Conservation (phyloP, 1,140 invertebrate species). For the Drosophila lini region DNA sequence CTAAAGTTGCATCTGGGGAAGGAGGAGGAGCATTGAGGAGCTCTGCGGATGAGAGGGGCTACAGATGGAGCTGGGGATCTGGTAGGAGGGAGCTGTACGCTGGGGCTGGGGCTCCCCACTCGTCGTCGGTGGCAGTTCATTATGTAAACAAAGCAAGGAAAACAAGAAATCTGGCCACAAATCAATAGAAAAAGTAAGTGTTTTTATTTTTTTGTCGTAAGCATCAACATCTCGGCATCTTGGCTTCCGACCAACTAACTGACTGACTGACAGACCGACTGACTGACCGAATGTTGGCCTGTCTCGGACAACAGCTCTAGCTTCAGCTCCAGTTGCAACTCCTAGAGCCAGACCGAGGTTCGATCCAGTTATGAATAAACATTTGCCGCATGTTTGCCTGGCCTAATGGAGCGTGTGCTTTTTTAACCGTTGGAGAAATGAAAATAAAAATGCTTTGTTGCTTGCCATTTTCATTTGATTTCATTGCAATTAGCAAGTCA, state of each 20-base stretch:
- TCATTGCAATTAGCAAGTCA: constrained; percentile 56
- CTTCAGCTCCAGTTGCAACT: constrained; percentile 6
- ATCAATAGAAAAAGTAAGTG: constrained; percentile 72
- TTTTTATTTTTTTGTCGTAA: constrained; percentile 50
- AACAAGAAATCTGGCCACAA: constrained; percentile 80
- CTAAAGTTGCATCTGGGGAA: constrained; percentile 24
- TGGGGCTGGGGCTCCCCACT: constrained; percentile 3
- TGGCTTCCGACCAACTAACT: constrained; percentile 33
- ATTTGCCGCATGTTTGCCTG: constrained; percentile 67
- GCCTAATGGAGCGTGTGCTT: constrained; percentile 60
- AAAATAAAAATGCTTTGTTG: constrained; percentile 53
- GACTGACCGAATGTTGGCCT: constrained; percentile 44
- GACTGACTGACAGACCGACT: constrained; percentile 38
- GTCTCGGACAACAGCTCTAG: background rate
- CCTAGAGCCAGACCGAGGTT: constrained; percentile 17
- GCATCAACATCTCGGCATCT: constrained; percentile 10
- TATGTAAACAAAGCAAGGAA: constrained; percentile 77
- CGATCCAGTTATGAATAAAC: constrained; percentile 75
- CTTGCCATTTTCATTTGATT: constrained; percentile 43
- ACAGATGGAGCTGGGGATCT: background rate
- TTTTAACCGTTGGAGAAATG: constrained; percentile 42
- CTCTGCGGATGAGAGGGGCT: constrained; percentile 16
- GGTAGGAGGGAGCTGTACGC: background rate
- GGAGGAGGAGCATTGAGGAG: constrained; percentile 24
- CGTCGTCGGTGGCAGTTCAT: constrained; percentile 69